Percentiles rank a stretch among this genome's conserved stretches.
These are phyloP conservation scores for Melanerpes aurifrons DNA, from an alignment of 2,113 vertebrate species.

Conservation along the genomic window DNA sequence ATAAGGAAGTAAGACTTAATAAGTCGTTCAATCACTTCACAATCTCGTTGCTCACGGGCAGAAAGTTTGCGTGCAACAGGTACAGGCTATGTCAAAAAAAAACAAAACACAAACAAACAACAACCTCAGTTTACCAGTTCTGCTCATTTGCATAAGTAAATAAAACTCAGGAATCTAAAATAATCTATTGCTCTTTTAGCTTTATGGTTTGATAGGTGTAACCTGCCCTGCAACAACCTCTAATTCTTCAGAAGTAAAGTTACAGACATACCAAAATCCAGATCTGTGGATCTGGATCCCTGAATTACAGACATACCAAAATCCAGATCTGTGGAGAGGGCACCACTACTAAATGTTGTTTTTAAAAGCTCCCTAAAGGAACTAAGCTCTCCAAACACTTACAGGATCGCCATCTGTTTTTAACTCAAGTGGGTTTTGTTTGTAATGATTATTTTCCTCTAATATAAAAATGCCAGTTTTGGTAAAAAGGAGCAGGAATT, in stretches of 20 bases:
- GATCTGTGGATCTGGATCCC: not conserved
- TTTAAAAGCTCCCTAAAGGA: not conserved
- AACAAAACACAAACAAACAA: not conserved
- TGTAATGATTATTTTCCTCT: not conserved
- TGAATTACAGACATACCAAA: not conserved
- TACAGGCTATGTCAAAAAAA: slow-evolving; percentile 84
- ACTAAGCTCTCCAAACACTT: not conserved
- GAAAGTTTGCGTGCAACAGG: slow-evolving; percentile 96
- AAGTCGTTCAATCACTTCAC: slow-evolving; percentile 97
- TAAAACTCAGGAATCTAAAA: not conserved
- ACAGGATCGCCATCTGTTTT: not conserved
- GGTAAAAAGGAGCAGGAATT: not conserved
- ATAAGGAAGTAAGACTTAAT: slow-evolving; percentile 99
- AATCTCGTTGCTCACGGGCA: slow-evolving; percentile 95
- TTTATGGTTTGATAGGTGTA: not conserved
- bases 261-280: not conserved
- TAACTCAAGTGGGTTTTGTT: not conserved
- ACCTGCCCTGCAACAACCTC: not conserved
- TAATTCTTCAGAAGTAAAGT: not conserved
- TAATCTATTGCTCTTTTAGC: not conserved
- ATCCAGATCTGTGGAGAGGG: not conserved
- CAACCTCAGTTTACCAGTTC: not conserved
- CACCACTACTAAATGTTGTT: not conserved
- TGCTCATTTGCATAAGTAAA: not conserved
- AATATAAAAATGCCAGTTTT: not conserved